Conservation (phyloP, 2,888 invertebrate genomes). For the Bedellia somnulentella region DNA sequence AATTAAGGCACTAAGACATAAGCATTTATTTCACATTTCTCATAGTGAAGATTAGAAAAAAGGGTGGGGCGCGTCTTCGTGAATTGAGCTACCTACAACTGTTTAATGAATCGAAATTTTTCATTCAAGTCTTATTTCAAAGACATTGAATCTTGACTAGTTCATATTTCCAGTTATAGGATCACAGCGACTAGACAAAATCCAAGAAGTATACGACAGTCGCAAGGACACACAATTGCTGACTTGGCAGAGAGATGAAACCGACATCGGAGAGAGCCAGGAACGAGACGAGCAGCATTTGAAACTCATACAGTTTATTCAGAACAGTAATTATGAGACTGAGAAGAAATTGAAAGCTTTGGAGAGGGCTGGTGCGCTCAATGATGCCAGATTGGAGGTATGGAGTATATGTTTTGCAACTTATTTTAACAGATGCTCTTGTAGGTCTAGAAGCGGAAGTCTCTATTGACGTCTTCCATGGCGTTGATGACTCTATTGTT, state of each 20-base stretch:
- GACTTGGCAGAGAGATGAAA: slow-evolving; percentile 57
- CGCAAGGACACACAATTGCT: slow-evolving; percentile 58
- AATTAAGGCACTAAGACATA: too few relatives aligned
- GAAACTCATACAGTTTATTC: slow-evolving; percentile 60
- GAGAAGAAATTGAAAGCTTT: slow-evolving; percentile 25
- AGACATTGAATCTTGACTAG: background rate
- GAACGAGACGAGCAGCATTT: slow-evolving; percentile 59
- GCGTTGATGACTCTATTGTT: too few relatives aligned
- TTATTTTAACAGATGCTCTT: background rate
- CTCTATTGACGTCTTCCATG: too few relatives aligned
- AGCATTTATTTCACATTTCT: too few relatives aligned
- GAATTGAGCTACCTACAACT: too few relatives aligned
- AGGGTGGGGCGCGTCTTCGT: too few relatives aligned
- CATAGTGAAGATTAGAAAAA: too few relatives aligned
- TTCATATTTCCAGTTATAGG: slow-evolving; percentile 49
- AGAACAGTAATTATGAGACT: slow-evolving; percentile 39
- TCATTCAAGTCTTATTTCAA: slow-evolving; percentile 3
- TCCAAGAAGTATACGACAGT: slow-evolving; percentile 55
- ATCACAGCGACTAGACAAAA: slow-evolving; percentile 53
- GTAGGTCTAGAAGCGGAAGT: too few relatives aligned
- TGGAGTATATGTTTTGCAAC: slow-evolving; percentile 3
- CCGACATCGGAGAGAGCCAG: slow-evolving; percentile 47
- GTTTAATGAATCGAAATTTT: background rate
- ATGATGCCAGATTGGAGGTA: slow-evolving; percentile 45
- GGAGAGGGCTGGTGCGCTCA: slow-evolving; percentile 32